Evolutionary conservation across 2,888 invertebrate genomes (phyloP).

Genomic region (Lochmaea capreae): DNA sequence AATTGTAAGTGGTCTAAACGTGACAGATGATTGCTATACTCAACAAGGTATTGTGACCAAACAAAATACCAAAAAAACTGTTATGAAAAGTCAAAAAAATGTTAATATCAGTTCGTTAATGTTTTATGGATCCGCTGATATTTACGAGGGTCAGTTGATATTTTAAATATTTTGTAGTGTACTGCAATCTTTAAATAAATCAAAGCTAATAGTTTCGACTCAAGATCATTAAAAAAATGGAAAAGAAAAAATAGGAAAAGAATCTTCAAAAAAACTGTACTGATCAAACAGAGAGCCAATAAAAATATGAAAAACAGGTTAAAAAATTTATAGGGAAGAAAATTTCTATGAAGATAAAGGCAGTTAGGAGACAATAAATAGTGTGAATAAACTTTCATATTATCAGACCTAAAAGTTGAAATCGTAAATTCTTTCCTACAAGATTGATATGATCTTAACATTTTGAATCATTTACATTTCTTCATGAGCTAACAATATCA

Average conservation of each 20-base stretch:
- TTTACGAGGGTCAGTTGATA: background rate
- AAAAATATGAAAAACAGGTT: no score
- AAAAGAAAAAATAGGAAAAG: no score
- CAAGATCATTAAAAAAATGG: no score
- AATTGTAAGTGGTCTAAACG: conserved; percentile 46
- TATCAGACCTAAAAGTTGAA: background rate
- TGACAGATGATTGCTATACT: conserved; percentile 45
- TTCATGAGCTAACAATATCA: conserved; percentile 1
- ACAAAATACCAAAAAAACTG: conserved; percentile 27
- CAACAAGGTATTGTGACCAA: conserved; percentile 21
- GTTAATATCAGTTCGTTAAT: conserved; percentile 29
- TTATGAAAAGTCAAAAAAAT: conserved; percentile 32
- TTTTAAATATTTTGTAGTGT: background rate
- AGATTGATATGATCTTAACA: background rate
- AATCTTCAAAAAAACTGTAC: no score
- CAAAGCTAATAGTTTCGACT: background rate
- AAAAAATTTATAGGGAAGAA: no score
- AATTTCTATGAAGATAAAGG: no score
- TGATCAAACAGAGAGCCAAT: no score
- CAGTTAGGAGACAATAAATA: no score
- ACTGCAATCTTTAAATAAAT: no score
- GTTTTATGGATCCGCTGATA: conserved; percentile 30
- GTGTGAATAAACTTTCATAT: no score
- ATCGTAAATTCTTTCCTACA: background rate
- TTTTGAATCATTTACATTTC: background rate